Evolutionary conservation across 1,140 invertebrate genomes (phyloP), one percentile per base, ranked within the genome.

Genomic region (Cheumatopsyche charites): DNA sequence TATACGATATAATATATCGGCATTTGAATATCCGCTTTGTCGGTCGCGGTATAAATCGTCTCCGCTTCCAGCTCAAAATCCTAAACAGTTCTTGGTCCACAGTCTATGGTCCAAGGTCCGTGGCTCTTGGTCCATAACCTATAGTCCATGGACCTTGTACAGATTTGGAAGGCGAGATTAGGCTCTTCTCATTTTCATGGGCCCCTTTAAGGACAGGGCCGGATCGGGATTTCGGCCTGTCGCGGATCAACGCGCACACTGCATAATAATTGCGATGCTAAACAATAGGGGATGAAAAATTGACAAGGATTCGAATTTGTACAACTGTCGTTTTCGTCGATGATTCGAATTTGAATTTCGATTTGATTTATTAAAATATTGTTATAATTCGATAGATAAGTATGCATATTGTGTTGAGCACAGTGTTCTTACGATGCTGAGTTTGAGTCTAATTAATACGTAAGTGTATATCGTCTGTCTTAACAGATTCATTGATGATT

Each of bases 21-120:
- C 26, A 66, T 66, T 66, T 66, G 63, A 66, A 66, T 66, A 66
- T 66, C 63, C 43, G 63, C 63, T 66, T 66, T 66, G 63, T 66
- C 41, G 41, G 62, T 41, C 62, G 23, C 55, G 43, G 42, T 47
- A 66, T 47, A 66, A 66, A 66, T 66, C 63, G 36, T 47, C 36
- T 23, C 21, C 63, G 17, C 29, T 36, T 36, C 29, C 29, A 36
- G 3, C 29, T 36, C 29, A 36, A 36, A 36, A 3, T 36, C 29
- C 29, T 36, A 4, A 47, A 43, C 47, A 41, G 47, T 66, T 19
- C n/a, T n/a, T n/a, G n/a, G n/a, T n/a, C n/a, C n/a, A n/a, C n/a
- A n/a, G n/a, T n/a, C n/a, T n/a, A n/a, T n/a, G n/a, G n/a, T n/a
- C n/a, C n/a, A n/a, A n/a, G n/a, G n/a, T n/a, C n/a, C n/a, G n/a